Conservation (phyloP, 2,888 invertebrate genomes). For the Iphiclides podalirius region DNA sequence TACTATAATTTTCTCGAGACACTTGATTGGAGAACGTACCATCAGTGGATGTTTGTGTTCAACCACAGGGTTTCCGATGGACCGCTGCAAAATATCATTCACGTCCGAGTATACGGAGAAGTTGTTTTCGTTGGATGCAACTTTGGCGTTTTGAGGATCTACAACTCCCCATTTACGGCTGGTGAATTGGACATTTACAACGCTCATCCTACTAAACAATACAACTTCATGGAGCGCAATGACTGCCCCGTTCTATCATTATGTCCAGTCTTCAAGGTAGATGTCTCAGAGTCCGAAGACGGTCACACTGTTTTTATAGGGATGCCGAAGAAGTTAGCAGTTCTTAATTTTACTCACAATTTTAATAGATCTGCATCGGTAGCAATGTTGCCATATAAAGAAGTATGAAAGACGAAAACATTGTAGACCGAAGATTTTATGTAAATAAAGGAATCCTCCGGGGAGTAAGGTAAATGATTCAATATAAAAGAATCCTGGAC, state of each 20-base stretch:
- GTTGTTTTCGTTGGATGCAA: slow-evolving; percentile 57
- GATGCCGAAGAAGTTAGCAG: slow-evolving; percentile 62
- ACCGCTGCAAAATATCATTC: slow-evolving; percentile 47
- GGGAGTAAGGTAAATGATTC: too few relatives aligned
- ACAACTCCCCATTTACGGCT: slow-evolving; percentile 46
- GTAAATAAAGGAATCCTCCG: neutral
- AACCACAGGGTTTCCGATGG: slow-evolving; percentile 47
- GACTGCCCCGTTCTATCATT: slow-evolving; percentile 52
- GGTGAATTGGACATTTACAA: slow-evolving; percentile 53
- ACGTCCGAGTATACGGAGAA: slow-evolving; percentile 53
- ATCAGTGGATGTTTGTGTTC: slow-evolving; percentile 51
- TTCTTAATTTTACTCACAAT: slow-evolving; percentile 49
- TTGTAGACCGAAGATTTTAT: slow-evolving; percentile 27
- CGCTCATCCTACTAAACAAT: slow-evolving; percentile 50
- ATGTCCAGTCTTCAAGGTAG: slow-evolving; percentile 56
- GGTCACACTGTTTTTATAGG: slow-evolving; percentile 58
- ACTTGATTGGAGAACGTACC: slow-evolving; percentile 56
- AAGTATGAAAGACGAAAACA: slow-evolving; percentile 31
- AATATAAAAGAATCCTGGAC: too few relatives aligned
- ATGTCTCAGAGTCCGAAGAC: slow-evolving; percentile 49
- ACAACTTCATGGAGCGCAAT: slow-evolving; percentile 51
- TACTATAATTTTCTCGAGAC: slow-evolving; percentile 53
- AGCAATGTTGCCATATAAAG: slow-evolving; percentile 41
- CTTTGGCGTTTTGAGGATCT: slow-evolving; percentile 56
- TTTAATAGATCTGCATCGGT: slow-evolving; percentile 38